These are phyloP conservation scores for Charanyca ferruginea DNA, from an alignment of 2,888 invertebrate species.

Conservation along the genomic window DNA sequence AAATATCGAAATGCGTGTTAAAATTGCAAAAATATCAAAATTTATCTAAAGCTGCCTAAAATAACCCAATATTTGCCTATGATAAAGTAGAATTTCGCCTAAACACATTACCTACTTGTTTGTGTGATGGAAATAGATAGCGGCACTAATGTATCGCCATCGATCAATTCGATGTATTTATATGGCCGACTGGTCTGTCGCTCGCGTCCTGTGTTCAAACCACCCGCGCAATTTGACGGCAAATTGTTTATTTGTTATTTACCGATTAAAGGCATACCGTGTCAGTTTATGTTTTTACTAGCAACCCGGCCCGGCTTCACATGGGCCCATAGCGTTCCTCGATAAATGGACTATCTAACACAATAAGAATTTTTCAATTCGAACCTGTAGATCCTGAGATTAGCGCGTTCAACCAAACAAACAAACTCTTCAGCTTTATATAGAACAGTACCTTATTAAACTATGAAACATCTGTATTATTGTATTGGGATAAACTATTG, in stretches of 20 bases:
- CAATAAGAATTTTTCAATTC: too few relatives aligned
- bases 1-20: too few relatives aligned
- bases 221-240: constrained; percentile 37
- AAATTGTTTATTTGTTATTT: constrained; percentile 53
- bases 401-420: too few relatives aligned
- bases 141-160: constrained; percentile 63
- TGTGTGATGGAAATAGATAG: constrained; percentile 48
- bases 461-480: neutral
- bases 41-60: neutral
- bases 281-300: constrained; percentile 13
- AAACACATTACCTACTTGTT: constrained; percentile 49
- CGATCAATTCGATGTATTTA: constrained; percentile 63
- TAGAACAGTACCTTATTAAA: too few relatives aligned
- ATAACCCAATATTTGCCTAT: constrained; percentile 14
- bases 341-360: too few relatives aligned
- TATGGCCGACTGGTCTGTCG: constrained; percentile 48
- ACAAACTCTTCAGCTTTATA: too few relatives aligned
- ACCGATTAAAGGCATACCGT: constrained; percentile 30
- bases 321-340: too few relatives aligned
- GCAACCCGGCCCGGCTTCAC: too few relatives aligned
- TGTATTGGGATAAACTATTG: too few relatives aligned
- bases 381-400: too few relatives aligned
- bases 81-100: constrained; percentile 25
- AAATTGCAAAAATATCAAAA: neutral
- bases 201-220: constrained; percentile 48